Percentiles rank a stretch among this genome's conserved stretches.
Conservation (phyloP, 2,797 vertebrate genomes). For the Morus bassanus region DNA sequence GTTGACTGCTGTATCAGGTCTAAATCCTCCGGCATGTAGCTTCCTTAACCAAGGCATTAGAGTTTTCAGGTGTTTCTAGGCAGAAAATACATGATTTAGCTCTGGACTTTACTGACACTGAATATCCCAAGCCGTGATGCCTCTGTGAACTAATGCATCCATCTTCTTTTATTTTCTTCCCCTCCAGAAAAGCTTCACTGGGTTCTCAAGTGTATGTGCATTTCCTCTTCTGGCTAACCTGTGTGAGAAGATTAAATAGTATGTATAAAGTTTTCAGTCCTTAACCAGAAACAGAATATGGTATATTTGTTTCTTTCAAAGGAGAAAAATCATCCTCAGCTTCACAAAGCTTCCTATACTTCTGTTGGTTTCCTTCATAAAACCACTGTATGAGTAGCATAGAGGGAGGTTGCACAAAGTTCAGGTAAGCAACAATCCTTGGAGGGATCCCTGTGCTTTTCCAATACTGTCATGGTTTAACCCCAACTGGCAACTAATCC, state of each 20-base stretch:
- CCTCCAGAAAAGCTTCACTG: conserved; percentile 57
- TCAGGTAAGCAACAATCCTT: neutral
- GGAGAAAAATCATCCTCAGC: neutral
- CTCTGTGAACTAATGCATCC: neutral
- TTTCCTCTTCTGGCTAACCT: conserved; percentile 72
- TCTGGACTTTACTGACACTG: neutral
- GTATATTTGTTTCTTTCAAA: neutral
- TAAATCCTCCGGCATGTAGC: neutral
- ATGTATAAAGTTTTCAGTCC: conserved; percentile 41
- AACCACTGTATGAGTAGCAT: neutral
- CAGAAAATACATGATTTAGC: neutral
- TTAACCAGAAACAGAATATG: neutral
- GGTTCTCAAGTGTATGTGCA: conserved; percentile 62
- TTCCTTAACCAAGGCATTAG: neutral
- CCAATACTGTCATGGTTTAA: neutral
- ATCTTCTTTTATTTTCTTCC: neutral
- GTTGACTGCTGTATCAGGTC: neutral
- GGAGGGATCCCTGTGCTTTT: neutral
- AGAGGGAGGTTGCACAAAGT: neutral
- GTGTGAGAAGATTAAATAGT: conserved; percentile 74
- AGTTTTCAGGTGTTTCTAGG: neutral
- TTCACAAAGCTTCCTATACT: neutral
- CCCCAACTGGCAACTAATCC: too few species aligned
- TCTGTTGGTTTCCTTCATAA: neutral
- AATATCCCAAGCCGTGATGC: neutral